These are phyloP conservation scores for Elegia similella DNA, from an alignment of 2,888 invertebrate genomes.

Conservation along the genomic window DNA sequence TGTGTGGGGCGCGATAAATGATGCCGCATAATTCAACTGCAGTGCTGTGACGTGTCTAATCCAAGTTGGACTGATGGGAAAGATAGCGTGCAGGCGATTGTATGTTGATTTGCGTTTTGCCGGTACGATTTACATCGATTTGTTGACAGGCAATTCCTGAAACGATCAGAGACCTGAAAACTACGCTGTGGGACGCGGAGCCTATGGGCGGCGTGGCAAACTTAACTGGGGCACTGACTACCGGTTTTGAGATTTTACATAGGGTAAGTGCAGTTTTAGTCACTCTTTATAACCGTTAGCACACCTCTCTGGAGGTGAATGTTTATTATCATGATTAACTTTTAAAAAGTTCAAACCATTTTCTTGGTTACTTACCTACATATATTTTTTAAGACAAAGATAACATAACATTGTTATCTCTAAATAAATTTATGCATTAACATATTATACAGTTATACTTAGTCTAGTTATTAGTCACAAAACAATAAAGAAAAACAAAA, in stretches of 20 bases:
- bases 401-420: too few species aligned
- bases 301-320: too few species aligned
- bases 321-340: too few species aligned
- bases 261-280: slow-evolving; percentile 79
- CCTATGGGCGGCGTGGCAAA: slow-evolving; percentile 90
- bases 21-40: slow-evolving; percentile 12
- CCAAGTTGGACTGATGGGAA: background rate
- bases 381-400: too few species aligned
- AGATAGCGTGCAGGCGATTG: background rate
- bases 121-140: slow-evolving; percentile 15
- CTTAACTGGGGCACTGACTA: slow-evolving; percentile 94
- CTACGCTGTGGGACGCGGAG: slow-evolving; percentile 87
- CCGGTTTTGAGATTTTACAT: slow-evolving; percentile 95
- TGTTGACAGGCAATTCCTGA: slow-evolving; percentile 87
- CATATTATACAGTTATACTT: too few species aligned
- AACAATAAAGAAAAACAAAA: too few species aligned
- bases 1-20: slow-evolving; percentile 11
- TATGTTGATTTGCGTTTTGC: background rate
- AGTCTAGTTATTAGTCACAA: too few species aligned
- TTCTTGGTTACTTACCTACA: too few species aligned
- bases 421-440: too few species aligned
- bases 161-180: slow-evolving; percentile 90
- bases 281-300: background rate
- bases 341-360: too few species aligned
- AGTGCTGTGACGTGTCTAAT: slow-evolving; percentile 1